Evolutionary conservation across 2,888 invertebrate species (phyloP), one percentile per base, ranked within the genome.

Genomic region (Scaptomyza cyrtandrae): DNA sequence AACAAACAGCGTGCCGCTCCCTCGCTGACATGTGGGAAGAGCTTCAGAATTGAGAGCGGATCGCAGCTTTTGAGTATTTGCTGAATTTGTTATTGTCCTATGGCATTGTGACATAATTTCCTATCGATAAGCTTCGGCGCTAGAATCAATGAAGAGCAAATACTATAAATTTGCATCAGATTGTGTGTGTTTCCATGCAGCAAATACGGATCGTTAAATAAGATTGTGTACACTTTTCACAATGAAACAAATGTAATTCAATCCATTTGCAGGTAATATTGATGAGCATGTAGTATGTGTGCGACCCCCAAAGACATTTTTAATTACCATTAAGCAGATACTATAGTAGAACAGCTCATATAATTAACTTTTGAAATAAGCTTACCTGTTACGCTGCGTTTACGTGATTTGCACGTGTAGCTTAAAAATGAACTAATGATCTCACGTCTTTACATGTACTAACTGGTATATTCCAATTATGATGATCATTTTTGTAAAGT

Each of bases 31-130:
- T 50, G 9, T 35, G 29, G 31, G 14, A 55, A 72, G 61, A 74
- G 64, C 74, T 72, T 69, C 14, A 10, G 68, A 31, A 59, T 69
- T 48, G 65, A 71, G 60, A 60, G 75, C 45, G 58, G 74, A 75
- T 74, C 74, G 75, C 33, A 45, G 43, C 53, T 54, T 44, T 58
- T 61, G 65, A 54, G 61, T 60, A 55, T 56, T 29, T 69, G 59
- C 58, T 69, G 56, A 72, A 62, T 59, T 52, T 27, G 24, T 46
- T 53, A n/a, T 16, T 24, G 24, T 11, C 29, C 31, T 45, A 35
- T 39, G 13, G 33, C 24, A 39, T 43, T 58, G 55, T 75, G 75
- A 72, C 75, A 75, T 58, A 75, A 64, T 68, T 68, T 37, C 19
- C 37, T 68, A 53, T 43, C 58, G 63, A 75, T 75, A 75, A 61